These are phyloP conservation scores for Eudyptes chrysolophus DNA, from an alignment of 2,113 vertebrate genomes.

Conservation along the genomic window DNA sequence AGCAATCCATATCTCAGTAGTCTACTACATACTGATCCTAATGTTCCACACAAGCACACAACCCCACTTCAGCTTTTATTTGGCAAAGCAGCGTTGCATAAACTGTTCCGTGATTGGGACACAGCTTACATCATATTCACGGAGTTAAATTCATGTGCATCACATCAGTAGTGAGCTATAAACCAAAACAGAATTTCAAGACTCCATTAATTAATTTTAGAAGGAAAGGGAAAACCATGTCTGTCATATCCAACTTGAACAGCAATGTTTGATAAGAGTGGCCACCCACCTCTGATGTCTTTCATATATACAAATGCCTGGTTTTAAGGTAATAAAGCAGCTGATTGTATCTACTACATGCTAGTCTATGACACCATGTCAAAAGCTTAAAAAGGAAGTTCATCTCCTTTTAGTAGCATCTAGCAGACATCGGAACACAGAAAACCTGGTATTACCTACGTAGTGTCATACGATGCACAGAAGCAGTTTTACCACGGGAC, in stretches of 20 bases:
- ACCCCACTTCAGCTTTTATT: slow-evolving; percentile 80
- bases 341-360: slow-evolving; percentile 81
- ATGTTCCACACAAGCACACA: not conserved
- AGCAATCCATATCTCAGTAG: not conserved
- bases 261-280: slow-evolving; percentile 39
- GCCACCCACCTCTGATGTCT: slow-evolving; percentile 59
- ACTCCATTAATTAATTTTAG: not conserved
- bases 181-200: slow-evolving; percentile 51
- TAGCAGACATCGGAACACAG: slow-evolving; percentile 75
- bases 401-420: slow-evolving; percentile 81
- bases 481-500: slow-evolving; percentile 74
- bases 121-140: slow-evolving; percentile 70
- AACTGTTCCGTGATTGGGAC: slow-evolving; percentile 71
- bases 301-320: slow-evolving; percentile 75
- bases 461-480: slow-evolving; percentile 74
- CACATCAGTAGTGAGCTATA: slow-evolving; percentile 74
- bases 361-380: slow-evolving; percentile 79
- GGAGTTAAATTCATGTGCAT: slow-evolving; percentile 67
- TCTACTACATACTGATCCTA: not conserved
- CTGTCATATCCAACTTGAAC: slow-evolving; percentile 65
- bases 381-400: slow-evolving; percentile 78
- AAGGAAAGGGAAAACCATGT: slow-evolving; percentile 44
- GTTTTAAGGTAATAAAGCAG: slow-evolving; percentile 75
- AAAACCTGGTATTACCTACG: slow-evolving; percentile 72
- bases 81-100: slow-evolving; percentile 87